phyloP scores from a whole-genome alignment of 2,113 vertebrate species.

The Labrus mixtus region DNA sequence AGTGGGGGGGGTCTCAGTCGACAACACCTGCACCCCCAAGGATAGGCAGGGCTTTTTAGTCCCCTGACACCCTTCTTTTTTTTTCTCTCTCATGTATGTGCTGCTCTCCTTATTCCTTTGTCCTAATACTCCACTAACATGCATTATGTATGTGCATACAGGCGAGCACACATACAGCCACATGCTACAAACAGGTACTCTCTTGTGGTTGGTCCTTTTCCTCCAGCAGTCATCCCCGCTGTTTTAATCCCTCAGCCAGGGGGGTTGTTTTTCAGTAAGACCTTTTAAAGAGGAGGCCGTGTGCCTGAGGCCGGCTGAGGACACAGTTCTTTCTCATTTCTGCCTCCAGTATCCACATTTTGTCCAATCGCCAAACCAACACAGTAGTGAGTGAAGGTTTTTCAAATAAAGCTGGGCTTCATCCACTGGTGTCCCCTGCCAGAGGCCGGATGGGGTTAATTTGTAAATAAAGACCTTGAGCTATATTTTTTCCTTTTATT shows the following conservation, averaged over 20 bases:
- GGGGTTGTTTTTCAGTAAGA: constrained; percentile 55
- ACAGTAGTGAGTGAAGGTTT: constrained; percentile 16
- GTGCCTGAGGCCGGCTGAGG: constrained; percentile 34
- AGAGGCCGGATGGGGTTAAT: background rate
- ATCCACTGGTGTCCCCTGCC: background rate
- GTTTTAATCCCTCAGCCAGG: constrained; percentile 55
- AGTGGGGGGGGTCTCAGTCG: constrained; percentile 50
- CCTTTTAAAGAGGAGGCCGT: constrained; percentile 42
- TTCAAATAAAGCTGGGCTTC: background rate
- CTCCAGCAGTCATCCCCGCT: constrained; percentile 47
- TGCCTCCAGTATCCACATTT: constrained; percentile 18
- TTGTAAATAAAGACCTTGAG: background rate
- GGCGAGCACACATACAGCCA: constrained; percentile 16
- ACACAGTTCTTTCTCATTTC: constrained; percentile 7
- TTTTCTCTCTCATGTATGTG: constrained; percentile 40
- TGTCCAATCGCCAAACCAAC: background rate
- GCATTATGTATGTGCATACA: constrained; percentile 60
- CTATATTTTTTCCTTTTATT: background rate
- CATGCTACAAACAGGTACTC: constrained; percentile 24
- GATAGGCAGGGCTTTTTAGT: constrained; percentile 49
- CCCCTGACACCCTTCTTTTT: constrained; percentile 26
- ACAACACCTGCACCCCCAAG: constrained; percentile 62
- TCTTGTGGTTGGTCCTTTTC: constrained; percentile 34
- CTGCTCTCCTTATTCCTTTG: constrained; percentile 55
- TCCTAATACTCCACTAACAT: constrained; percentile 33